These are phyloP conservation scores for Amblyjoppa proteus DNA, from an alignment of 2,888 invertebrate genomes.

Conservation along the genomic window DNA sequence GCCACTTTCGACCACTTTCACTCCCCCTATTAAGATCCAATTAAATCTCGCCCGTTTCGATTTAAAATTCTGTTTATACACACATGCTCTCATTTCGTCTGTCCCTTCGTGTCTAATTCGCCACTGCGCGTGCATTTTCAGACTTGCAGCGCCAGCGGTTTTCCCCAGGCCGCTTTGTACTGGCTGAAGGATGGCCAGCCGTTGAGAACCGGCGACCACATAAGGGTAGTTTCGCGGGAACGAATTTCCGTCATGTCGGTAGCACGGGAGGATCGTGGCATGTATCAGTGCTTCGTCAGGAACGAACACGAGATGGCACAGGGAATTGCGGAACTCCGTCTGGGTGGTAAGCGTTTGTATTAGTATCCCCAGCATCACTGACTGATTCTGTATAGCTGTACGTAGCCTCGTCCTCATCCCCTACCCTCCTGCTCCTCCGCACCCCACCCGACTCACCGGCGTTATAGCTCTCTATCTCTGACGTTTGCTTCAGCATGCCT, in stretches of 20 bases:
- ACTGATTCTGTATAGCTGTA: neutral
- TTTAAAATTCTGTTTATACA: neutral
- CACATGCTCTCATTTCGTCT: neutral
- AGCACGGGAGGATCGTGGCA: constrained; percentile 84
- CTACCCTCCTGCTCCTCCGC: neutral
- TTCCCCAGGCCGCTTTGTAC: constrained; percentile 82
- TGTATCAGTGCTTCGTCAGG: constrained; percentile 85
- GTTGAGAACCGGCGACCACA: constrained; percentile 82
- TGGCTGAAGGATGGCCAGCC: constrained; percentile 85
- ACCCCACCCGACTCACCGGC: constrained; percentile 44
- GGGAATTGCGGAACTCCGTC: constrained; percentile 84
- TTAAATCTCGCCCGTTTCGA: neutral
- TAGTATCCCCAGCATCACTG: constrained; percentile 27
- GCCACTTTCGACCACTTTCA: no score
- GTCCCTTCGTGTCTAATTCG: constrained; percentile 16
- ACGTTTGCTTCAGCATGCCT: constrained; percentile 50
- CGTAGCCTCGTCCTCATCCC: no score
- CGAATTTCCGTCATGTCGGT: constrained; percentile 85
- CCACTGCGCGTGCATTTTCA: constrained; percentile 69
- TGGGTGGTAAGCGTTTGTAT: constrained; percentile 83
- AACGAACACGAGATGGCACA: constrained; percentile 85
- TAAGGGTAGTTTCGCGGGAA: constrained; percentile 85
- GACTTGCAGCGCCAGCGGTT: constrained; percentile 84
- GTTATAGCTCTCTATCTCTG: constrained; percentile 45
- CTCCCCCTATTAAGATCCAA: no score